Base-by-base conservation (phyloP, 2,113 vertebrate species). In the Megaceryle torquata region DNA sequence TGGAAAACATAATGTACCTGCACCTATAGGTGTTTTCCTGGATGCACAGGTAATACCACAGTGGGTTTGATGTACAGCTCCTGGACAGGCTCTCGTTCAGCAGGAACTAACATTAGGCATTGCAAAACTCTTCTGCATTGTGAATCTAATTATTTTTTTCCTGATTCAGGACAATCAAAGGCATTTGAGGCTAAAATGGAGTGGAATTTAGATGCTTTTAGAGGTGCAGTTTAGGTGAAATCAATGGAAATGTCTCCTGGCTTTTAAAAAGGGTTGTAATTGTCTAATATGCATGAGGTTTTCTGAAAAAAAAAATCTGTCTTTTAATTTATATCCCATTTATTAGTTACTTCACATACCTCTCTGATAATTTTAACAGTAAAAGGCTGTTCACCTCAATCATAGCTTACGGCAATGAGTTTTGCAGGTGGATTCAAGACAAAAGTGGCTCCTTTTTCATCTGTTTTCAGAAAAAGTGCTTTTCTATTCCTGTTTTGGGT, bases 371-470 rank as follows among this genome's bases (percentile, higher is more conserved):
- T 91, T 51, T 13, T 29, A 81, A 21, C 69, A 82, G 14, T 64
- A 69, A 69, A 69, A 91, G 54, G 56, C 71, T 79, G 17, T 21
- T 65, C 60, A 43, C 54, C 85, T 82, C 88, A n/a, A 54, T 63
- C 81, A 84, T 20, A 67, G 87, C 89, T 84, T 5, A 2, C 3
- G 2, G 91, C 89, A 4, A 28, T n/a, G 12, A 71, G 67, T 59
- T 82, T 46, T 81, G 35, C 85, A 76, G 85, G 70, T 85, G 89
- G 71, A 79, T 76, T 75, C 78, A 53, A 79, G 89, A 72, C 53
- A 68, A 89, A 84, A 95, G 95, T 68, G 37, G 39, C 74, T 93
- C 70, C 70, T 85, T 95, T 94, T 86, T 82, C 65, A 79, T 68
- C 83, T 86, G 1, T 86, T 89, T 59, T 31, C 64, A 91, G 84